Percentiles rank a stretch among this genome's conserved stretches.
phyloP scores from a whole-genome alignment of 2,797 vertebrate species.

The Schizopygopsis pylzovi region DNA sequence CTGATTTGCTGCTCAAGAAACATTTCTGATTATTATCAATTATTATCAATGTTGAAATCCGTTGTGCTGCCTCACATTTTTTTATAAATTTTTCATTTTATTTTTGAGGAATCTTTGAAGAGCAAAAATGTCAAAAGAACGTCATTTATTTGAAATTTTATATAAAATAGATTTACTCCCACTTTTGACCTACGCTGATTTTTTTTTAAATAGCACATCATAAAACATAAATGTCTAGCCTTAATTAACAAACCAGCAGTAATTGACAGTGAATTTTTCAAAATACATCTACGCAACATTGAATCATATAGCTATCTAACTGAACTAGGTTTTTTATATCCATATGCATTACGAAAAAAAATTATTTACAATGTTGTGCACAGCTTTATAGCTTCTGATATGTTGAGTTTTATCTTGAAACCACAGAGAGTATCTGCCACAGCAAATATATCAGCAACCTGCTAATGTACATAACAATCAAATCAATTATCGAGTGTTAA shows the following conservation, averaged over 20 bases:
- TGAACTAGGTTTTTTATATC: conserved; percentile 31
- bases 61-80: too few relatives aligned
- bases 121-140: too few relatives aligned
- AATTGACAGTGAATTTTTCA: not conserved
- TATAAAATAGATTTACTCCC: not conserved
- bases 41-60: too few relatives aligned
- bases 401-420: conserved; percentile 20
- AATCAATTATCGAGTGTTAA: conserved; percentile 69
- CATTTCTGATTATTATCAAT: too few relatives aligned
- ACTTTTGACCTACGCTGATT: not conserved
- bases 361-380: conserved; percentile 33
- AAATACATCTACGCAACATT: not conserved
- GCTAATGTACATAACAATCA: conserved; percentile 70
- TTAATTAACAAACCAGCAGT: conserved; percentile 2
- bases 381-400: conserved; percentile 31
- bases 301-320: not conserved
- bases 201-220: not conserved
- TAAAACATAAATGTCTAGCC: not conserved
- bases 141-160: too few relatives aligned
- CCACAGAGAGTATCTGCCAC: conserved; percentile 65
- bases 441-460: conserved; percentile 53
- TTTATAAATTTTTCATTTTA: too few relatives aligned
- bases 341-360: not conserved
- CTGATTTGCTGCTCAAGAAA: not conserved
- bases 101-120: too few relatives aligned